A percentile compares a stretch with the other conserved stretches of the same genome.
phyloP scores from a whole-genome alignment of 1,140 invertebrate genomes.

The Ephestia elutella region DNA sequence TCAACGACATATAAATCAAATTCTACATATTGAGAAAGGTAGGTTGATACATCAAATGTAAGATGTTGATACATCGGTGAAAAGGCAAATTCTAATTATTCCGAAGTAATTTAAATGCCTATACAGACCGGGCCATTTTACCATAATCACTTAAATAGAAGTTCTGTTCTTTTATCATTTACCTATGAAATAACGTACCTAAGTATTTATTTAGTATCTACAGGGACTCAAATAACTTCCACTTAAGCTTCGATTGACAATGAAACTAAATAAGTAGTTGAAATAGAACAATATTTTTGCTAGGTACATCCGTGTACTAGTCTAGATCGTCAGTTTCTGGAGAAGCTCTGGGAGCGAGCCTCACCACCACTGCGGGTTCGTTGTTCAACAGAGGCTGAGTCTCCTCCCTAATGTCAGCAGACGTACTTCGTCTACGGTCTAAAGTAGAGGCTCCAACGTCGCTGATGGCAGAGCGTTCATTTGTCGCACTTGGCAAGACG shows the following conservation, averaged over 20 bases:
- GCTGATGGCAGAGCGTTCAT: conserved; percentile 20
- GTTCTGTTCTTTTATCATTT: not conserved
- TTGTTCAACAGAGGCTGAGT: conserved; percentile 25
- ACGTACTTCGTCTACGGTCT: conserved; percentile 52
- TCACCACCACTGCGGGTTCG: conserved; percentile 20
- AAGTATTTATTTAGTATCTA: conserved; percentile 14
- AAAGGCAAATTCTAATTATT: not conserved
- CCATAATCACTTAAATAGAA: not conserved
- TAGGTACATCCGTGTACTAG: conserved; percentile 22
- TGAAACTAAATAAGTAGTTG: conserved; percentile 22
- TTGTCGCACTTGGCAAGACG: conserved; percentile 24
- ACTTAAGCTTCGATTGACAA: conserved; percentile 25
- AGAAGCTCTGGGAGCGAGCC: conserved; percentile 25
- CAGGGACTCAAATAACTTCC: conserved; percentile 14
- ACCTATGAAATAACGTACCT: not conserved
- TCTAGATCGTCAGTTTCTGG: conserved; percentile 53
- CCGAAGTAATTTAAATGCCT: not conserved
- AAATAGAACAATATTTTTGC: conserved; percentile 22
- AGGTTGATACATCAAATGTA: not conserved
- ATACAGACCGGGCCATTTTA: not conserved
- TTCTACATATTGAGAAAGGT: too few species aligned
- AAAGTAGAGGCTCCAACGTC: conserved; percentile 38
- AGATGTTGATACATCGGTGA: not conserved
- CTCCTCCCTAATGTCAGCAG: conserved; percentile 20
- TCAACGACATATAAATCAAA: too few species aligned